Evolutionary conservation across 1,140 invertebrate species (phyloP).

Genomic region (Wasmannia auropunctata): DNA sequence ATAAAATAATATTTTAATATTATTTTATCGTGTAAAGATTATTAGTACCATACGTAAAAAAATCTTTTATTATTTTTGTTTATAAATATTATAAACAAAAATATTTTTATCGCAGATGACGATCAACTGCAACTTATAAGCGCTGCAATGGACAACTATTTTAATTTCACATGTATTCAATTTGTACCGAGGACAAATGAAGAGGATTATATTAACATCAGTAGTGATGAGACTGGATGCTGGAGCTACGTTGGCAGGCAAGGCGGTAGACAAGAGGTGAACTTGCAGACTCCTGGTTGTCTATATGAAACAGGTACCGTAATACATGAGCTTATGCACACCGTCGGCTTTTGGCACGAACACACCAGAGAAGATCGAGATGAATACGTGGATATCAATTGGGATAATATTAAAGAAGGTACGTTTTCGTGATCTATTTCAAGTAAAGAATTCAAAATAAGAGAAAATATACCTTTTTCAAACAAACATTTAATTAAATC

Average conservation of each 20-base stretch:
- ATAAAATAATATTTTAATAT: no score
- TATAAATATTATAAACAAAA: no score
- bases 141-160: no score
- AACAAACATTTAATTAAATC: background rate
- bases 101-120: background rate
- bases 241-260: constrained; percentile 92
- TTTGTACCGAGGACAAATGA: constrained; percentile 84
- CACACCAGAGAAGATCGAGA: constrained; percentile 93
- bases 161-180: no score
- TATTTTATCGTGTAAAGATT: no score
- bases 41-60: no score
- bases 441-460: background rate
- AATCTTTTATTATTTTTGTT: no score
- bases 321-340: constrained; percentile 94
- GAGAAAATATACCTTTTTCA: background rate
- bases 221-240: constrained; percentile 90
- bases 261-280: constrained; percentile 88
- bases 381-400: constrained; percentile 89
- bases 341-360: constrained; percentile 94
- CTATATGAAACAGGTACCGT: constrained; percentile 90
- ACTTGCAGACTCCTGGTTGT: constrained; percentile 91
- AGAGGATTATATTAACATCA: constrained; percentile 89
- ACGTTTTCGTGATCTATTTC: constrained; percentile 49
- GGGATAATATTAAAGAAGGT: constrained; percentile 90
- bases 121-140: background rate